Evolutionary conservation across 2,113 vertebrate species (phyloP).

Genomic region (western clawed frog (Xenopus tropicalis)): DNA sequence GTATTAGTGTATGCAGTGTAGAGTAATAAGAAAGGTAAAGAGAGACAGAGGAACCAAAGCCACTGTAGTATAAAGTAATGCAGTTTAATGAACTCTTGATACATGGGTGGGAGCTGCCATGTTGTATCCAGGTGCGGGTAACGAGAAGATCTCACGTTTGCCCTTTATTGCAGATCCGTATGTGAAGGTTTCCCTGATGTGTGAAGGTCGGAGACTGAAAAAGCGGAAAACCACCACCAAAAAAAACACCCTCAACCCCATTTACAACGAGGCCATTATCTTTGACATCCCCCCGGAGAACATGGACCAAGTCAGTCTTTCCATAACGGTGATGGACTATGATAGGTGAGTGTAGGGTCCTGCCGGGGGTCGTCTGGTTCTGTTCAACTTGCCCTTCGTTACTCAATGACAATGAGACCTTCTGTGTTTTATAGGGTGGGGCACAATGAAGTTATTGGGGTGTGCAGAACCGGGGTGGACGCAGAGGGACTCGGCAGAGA

Average conservation of each 20-base stretch:
- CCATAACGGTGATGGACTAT: constrained; percentile 96
- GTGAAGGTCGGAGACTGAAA: constrained; percentile 89
- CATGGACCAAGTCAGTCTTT: constrained; percentile 96
- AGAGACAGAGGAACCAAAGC: too few relatives aligned
- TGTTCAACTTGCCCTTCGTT: not conserved
- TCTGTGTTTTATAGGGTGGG: constrained; percentile 75
- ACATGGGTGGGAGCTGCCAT: too few relatives aligned
- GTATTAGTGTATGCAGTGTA: too few relatives aligned
- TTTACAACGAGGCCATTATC: constrained; percentile 97
- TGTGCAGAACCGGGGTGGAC: constrained; percentile 86
- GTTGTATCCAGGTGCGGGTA: too few relatives aligned
- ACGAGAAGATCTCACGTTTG: too few relatives aligned
- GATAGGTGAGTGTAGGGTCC: constrained; percentile 76
- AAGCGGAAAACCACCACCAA: constrained; percentile 95
- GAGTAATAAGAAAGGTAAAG: too few relatives aligned
- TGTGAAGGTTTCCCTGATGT: constrained; percentile 95
- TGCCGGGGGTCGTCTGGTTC: not conserved
- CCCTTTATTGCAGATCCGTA: constrained; percentile 82
- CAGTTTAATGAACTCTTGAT: too few relatives aligned
- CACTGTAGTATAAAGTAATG: too few relatives aligned
- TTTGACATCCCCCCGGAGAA: constrained; percentile 98
- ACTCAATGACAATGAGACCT: not conserved
- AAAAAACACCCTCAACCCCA: constrained; percentile 89
- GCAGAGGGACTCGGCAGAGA: constrained; percentile 91
- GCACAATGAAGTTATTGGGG: constrained; percentile 97